These are phyloP conservation scores for Nycticryphes semicollaris DNA, from an alignment of 2,113 vertebrate genomes.

Conservation along the genomic window DNA sequence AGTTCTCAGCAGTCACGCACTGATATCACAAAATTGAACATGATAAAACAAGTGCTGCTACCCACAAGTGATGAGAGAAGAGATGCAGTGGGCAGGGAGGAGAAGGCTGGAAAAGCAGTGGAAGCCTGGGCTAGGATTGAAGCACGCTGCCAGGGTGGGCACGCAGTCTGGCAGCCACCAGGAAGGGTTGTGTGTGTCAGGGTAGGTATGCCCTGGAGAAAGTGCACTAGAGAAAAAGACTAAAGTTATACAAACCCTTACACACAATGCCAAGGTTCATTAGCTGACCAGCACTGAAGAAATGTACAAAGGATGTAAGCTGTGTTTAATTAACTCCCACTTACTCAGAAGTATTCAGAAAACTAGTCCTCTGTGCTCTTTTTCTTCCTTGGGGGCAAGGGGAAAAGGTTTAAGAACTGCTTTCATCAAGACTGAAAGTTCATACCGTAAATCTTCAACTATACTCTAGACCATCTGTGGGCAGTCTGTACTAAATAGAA, in stretches of 20 bases:
- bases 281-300: not conserved
- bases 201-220: not conserved
- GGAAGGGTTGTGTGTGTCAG: not conserved
- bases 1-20: not conserved
- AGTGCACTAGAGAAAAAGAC: not conserved
- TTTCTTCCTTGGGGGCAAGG: not conserved
- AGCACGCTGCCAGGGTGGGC: not conserved
- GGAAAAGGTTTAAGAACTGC: not conserved
- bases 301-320: not conserved
- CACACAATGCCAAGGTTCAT: not conserved
- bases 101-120: not conserved
- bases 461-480: not conserved
- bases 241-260: not conserved
- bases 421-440: not conserved
- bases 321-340: not conserved
- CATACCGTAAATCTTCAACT: not conserved
- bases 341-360: not conserved
- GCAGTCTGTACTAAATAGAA: not conserved
- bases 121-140: not conserved
- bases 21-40: constrained; percentile 7
- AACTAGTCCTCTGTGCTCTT: not conserved
- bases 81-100: constrained; percentile 26
- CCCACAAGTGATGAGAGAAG: constrained; percentile 13
- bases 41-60: constrained; percentile 13
- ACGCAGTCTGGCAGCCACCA: not conserved